Evolutionary conservation across 30 jellyfish, hydroid and myxozoan genomes (phyloP).

Genomic region (Aurelia aurita): DNA sequence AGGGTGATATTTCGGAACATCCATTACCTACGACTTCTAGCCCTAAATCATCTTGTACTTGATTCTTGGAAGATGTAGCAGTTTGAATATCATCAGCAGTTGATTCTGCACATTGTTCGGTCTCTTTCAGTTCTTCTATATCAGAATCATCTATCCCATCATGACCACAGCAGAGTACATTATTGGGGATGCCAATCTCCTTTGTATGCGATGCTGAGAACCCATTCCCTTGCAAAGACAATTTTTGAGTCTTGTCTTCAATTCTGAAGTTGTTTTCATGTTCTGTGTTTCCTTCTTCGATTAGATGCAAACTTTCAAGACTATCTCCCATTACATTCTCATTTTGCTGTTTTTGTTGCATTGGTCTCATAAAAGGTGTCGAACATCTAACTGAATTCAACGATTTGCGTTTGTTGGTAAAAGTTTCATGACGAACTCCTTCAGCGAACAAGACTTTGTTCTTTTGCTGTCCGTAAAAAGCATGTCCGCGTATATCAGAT

Average conservation of each 20-base stretch:
- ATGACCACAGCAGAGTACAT: not conserved
- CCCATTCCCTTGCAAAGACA: too few species aligned
- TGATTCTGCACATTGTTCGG: not conserved
- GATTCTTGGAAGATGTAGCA: too few species aligned
- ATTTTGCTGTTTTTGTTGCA: not conserved
- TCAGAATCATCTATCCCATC: constrained; percentile 12
- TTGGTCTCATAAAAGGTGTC: constrained; percentile 22
- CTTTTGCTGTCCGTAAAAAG: not conserved
- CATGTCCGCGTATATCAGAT: constrained; percentile 2
- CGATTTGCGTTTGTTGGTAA: not conserved
- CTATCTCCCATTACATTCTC: not conserved
- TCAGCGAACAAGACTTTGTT: not conserved
- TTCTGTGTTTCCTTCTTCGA: not conserved
- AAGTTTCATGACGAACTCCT: not conserved
- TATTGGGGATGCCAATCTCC: not conserved
- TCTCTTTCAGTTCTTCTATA: constrained; percentile 34
- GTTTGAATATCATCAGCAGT: not conserved
- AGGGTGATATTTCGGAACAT: too few species aligned
- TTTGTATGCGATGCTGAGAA: not conserved
- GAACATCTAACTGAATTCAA: not conserved
- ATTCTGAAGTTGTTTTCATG: too few species aligned
- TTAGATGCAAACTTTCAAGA: not conserved
- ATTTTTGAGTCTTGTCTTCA: too few species aligned
- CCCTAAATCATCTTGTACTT: too few species aligned
- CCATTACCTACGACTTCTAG: too few species aligned